These are phyloP conservation scores for Anarsia innoxiella DNA, from an alignment of 2,888 invertebrate species.

Conservation along the genomic window DNA sequence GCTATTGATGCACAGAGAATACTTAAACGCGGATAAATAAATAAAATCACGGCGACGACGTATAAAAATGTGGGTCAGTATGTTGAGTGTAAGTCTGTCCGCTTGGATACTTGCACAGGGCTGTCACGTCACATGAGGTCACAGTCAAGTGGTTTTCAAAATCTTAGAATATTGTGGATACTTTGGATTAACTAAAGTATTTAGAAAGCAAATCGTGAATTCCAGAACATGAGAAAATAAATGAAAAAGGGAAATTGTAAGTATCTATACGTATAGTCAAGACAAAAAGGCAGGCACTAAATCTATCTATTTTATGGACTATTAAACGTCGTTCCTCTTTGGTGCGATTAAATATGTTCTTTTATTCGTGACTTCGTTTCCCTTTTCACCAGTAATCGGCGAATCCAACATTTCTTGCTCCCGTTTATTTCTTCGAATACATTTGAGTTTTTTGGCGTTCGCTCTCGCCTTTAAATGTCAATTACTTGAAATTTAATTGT, in stretches of 20 bases:
- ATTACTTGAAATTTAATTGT: constrained; percentile 24
- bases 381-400: not conserved
- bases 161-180: no score
- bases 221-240: no score
- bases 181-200: no score
- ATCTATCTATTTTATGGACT: not conserved
- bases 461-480: constrained; percentile 43
- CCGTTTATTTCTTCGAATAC: constrained; percentile 10
- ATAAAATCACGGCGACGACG: constrained; percentile 48
- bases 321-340: not conserved
- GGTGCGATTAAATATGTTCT: not conserved
- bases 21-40: constrained; percentile 51
- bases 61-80: constrained; percentile 60
- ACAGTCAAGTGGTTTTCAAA: no score
- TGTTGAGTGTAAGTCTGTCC: constrained; percentile 41
- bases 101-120: constrained; percentile 31
- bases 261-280: no score
- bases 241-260: no score
- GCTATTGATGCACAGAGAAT: constrained; percentile 35
- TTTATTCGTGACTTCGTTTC: no score
- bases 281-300: not conserved
- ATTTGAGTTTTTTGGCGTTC: constrained; percentile 13
- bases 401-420: no score
- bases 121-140: constrained; percentile 12
- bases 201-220: no score